Base-by-base conservation (phyloP, 1,140 invertebrate genomes). In the Charaxes varanes region DNA sequence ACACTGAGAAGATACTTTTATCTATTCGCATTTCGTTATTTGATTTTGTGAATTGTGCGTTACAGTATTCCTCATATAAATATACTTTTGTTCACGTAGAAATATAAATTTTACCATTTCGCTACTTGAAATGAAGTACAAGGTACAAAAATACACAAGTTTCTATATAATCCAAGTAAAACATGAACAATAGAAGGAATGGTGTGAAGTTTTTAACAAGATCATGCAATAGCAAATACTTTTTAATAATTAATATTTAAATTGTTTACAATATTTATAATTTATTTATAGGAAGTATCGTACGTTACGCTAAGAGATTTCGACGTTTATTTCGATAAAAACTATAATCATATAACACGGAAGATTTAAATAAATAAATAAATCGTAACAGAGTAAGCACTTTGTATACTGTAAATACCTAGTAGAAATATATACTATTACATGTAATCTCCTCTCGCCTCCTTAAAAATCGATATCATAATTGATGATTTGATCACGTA, bases 131-230 rank as follows among this genome's bases (percentile, higher is more conserved):
- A 40, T 42, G 23, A 48, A 53, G 48, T 46, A 53, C 31, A 49
- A 46, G 41, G 50, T 61, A 61, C 48, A 61, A 58, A 62, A 62
- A 62, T 62, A 62, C 46, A 47, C 53, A 58, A 44, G 40, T 58
- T 35, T 53, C 46, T 54, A 57, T 62, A 62, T 54, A 49, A 51
- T 51, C 53, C 54, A 52, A 52, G 51, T 41, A 57, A 52, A 52
- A 58, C 47, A 56, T 59, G 50, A 52, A 57, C 50, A 63, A 62
- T 59, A 64, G 48, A 59, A 66, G 62, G 65, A 72, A 72, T 72
- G 65, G 49, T 61, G 58, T 62, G 62, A 72, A 72, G 65, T 62
- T 43, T 43, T 56, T 49, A 58, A 58, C 51, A 54, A 57, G 33
- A 59, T 53, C 52, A 60, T 49, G 51, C 40, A 53, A 56, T 50